These are phyloP conservation scores for Gymnoscopelus braueri DNA, from an alignment of 2,797 vertebrate genomes.

Conservation along the genomic window DNA sequence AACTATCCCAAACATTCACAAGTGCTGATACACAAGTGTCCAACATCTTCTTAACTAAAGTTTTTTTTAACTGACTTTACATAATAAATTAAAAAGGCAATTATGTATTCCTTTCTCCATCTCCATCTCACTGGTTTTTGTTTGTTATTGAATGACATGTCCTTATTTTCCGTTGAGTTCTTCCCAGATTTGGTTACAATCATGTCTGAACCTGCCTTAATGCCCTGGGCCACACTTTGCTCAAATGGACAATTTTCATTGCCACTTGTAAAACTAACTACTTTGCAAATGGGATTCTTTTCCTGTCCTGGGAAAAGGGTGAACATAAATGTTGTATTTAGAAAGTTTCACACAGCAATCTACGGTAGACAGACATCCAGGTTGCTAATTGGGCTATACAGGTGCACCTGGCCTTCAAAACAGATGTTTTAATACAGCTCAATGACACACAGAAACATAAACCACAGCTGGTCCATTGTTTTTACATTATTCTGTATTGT, in stretches of 20 bases:
- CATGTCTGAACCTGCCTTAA: constrained; percentile 32
- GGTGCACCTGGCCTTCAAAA: not conserved
- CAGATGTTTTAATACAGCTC: constrained; percentile 5
- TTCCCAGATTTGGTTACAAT: constrained; percentile 5
- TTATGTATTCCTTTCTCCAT: not conserved
- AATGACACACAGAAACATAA: not conserved
- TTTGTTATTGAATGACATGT: constrained; percentile 4
- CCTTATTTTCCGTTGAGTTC: constrained; percentile 7
- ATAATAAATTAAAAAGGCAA: not conserved
- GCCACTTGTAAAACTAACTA: constrained; percentile 30
- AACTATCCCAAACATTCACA: not conserved
- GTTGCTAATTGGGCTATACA: constrained; percentile 6
- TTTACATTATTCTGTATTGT: constrained; percentile 1
- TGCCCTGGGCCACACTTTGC: constrained; percentile 42
- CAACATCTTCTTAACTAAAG: not conserved
- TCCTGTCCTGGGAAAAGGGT: constrained; percentile 32
- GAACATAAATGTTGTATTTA: constrained; percentile 1
- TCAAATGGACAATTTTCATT: constrained; percentile 29
- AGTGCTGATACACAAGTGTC: not conserved
- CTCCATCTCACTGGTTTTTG: not conserved
- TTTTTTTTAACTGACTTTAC: not conserved
- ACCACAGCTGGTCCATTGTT: not conserved
- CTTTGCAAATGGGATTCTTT: constrained; percentile 10
- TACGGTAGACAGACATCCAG: constrained; percentile 1
- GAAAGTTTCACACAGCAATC: not conserved